Evolutionary conservation across 2,113 vertebrate genomes (phyloP).

Genomic region (Ascaphus truei): DNA sequence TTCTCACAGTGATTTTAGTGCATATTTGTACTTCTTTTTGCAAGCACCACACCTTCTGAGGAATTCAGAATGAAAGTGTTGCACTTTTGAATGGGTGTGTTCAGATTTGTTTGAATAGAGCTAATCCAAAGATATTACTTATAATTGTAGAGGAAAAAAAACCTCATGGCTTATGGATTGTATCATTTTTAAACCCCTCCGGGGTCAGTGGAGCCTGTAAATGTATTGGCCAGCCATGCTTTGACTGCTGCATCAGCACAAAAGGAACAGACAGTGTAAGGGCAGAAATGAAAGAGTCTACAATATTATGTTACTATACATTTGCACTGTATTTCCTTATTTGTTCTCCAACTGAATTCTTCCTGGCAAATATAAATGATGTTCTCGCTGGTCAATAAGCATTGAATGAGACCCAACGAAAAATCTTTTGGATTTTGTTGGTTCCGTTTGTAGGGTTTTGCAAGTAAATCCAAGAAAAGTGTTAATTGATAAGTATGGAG

Average conservation of each 20-base stretch:
- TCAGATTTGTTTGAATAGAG: slow-evolving; percentile 4
- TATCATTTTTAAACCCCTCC: background rate
- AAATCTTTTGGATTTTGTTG: too few relatives aligned
- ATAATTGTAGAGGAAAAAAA: background rate
- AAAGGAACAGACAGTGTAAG: too few relatives aligned
- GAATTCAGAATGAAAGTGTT: background rate
- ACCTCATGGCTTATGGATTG: background rate
- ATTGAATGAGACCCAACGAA: too few relatives aligned
- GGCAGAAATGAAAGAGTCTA: too few relatives aligned
- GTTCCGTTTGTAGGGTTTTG: too few relatives aligned
- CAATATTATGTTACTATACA: too few relatives aligned
- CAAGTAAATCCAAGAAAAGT: too few relatives aligned
- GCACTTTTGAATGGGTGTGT: slow-evolving; percentile 9
- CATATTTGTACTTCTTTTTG: background rate
- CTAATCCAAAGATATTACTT: slow-evolving; percentile 5
- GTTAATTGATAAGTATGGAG: too few relatives aligned
- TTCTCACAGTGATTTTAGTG: background rate
- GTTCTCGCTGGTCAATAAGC: too few relatives aligned
- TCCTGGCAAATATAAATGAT: too few relatives aligned
- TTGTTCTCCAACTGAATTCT: too few relatives aligned
- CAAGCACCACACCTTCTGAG: background rate
- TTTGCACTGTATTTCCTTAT: too few relatives aligned
- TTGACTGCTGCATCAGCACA: background rate
- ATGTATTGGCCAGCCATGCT: background rate
- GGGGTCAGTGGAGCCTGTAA: background rate